Conservation (phyloP, 1,140 invertebrate genomes). For the Hyles vespertilio region DNA sequence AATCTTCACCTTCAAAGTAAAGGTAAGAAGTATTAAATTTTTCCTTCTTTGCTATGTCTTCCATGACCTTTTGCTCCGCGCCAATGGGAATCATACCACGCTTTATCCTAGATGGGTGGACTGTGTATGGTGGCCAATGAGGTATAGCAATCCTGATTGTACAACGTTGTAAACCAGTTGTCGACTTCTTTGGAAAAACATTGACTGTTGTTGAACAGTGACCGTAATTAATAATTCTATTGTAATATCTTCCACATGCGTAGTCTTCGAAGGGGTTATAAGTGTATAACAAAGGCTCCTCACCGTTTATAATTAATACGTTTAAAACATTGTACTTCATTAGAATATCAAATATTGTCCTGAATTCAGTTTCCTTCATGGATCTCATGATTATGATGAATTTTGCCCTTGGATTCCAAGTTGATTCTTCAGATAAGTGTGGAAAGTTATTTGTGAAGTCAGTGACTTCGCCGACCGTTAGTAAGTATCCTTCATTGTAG, state of each 20-base stretch:
- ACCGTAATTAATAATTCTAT: constrained; percentile 8
- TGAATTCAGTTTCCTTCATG: constrained; percentile 11
- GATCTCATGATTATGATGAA: constrained; percentile 29
- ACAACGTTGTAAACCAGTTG: constrained; percentile 28
- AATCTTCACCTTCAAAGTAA: constrained; percentile 33
- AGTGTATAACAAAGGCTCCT: constrained; percentile 13
- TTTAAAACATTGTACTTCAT: constrained; percentile 11
- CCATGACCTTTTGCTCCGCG: constrained; percentile 11
- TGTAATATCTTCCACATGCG: constrained; percentile 20
- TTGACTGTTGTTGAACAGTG: constrained; percentile 9
- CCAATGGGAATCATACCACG: too few species aligned
- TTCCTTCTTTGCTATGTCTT: constrained; percentile 33
- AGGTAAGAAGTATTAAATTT: constrained; percentile 35
- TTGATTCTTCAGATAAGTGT: constrained; percentile 2
- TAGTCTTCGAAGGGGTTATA: constrained; percentile 26
- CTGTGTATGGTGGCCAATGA: constrained; percentile 16
- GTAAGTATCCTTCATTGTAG: constrained; percentile 12
- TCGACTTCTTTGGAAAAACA: constrained; percentile 30
- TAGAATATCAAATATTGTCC: constrained; percentile 27
- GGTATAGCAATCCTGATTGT: constrained; percentile 28
- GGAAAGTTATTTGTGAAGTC: constrained; percentile 4
- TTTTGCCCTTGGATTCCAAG: constrained; percentile 29
- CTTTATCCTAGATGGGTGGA: too few species aligned
- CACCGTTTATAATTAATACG: constrained; percentile 17
- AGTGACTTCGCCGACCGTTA: not conserved